A percentile compares a stretch with the other conserved stretches of the same genome.
Evolutionary conservation across 2,113 vertebrate genomes (phyloP).

Genomic region (Acanthochromis polyacanthus): DNA sequence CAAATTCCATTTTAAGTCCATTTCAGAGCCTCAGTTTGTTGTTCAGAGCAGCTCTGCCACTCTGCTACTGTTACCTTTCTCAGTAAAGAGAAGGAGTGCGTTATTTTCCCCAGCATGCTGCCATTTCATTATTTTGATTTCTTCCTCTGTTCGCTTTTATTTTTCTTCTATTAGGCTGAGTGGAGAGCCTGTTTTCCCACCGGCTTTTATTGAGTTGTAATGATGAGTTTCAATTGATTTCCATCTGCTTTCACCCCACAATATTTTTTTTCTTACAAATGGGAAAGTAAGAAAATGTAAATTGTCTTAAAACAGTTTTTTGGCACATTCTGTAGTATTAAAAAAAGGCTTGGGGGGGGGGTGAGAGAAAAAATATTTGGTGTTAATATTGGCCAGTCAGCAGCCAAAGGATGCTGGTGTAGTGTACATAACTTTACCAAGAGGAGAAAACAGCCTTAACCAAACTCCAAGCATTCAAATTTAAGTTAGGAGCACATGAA

Average conservation of each 20-base stretch:
- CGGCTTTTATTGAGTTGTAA: constrained; percentile 66
- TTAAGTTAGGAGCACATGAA: constrained; percentile 23
- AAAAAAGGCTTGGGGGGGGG: constrained; percentile 37
- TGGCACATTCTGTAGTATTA: constrained; percentile 45
- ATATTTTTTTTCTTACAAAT: constrained; percentile 33
- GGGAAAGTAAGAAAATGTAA: constrained; percentile 37
- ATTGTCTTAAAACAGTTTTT: constrained; percentile 44
- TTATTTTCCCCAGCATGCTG: constrained; percentile 50
- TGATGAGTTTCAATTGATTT: constrained; percentile 65
- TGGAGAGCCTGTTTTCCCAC: constrained; percentile 36
- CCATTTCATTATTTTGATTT: constrained; percentile 46
- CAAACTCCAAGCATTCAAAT: constrained; percentile 29
- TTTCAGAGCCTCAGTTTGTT: constrained; percentile 8
- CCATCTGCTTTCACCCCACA: constrained; percentile 48
- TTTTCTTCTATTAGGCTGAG: constrained; percentile 52
- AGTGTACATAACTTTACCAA: constrained; percentile 30
- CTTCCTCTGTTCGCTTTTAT: constrained; percentile 31
- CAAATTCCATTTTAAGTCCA: constrained; percentile 22
- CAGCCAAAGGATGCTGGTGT: constrained; percentile 18
- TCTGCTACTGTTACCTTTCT: constrained; percentile 48
- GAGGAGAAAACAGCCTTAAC: constrained; percentile 45
- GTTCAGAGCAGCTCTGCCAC: constrained; percentile 54
- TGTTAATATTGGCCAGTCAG: constrained; percentile 25
- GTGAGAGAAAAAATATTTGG: constrained; percentile 25
- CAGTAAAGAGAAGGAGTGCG: constrained; percentile 36